Evolutionary conservation across 2,888 invertebrate genomes (phyloP).

Genomic region (Pollenia griseotomentosa): DNA sequence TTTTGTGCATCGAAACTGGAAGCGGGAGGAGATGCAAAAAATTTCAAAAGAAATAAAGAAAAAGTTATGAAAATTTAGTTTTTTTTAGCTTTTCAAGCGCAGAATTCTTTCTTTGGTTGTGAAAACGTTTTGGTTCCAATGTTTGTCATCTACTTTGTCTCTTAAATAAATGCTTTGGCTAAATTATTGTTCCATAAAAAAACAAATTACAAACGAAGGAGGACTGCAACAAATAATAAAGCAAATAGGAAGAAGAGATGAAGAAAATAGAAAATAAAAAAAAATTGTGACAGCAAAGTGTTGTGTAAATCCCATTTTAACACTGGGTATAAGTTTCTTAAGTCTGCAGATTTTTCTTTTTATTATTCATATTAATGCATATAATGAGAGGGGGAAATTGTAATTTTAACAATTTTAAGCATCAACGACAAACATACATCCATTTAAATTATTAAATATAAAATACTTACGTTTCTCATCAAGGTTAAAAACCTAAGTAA

Average conservation of each 20-base stretch:
- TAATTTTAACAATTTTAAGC: constrained; percentile 31
- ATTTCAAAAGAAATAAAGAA: background rate
- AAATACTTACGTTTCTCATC: constrained; percentile 3
- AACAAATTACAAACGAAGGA: background rate
- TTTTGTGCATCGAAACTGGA: background rate
- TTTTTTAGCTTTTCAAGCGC: constrained; percentile 42
- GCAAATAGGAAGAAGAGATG: background rate
- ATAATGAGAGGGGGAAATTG: background rate
- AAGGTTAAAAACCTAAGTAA: background rate
- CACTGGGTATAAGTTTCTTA: constrained; percentile 71
- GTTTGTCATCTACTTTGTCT: constrained; percentile 70
- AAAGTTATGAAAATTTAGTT: constrained; percentile 54
- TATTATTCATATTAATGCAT: background rate
- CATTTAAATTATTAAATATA: constrained; percentile 2
- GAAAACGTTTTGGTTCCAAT: constrained; percentile 52
- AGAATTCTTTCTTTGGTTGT: constrained; percentile 33
- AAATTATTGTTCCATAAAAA: constrained; percentile 59
- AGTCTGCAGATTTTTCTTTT: constrained; percentile 2
- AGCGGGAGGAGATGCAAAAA: background rate
- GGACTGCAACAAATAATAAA: constrained; percentile 42
- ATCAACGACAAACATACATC: constrained; percentile 25
- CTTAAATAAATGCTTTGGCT: constrained; percentile 71
- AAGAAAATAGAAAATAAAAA: background rate
- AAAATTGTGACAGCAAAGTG: constrained; percentile 78
- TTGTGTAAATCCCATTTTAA: constrained; percentile 80